Percentiles rank a stretch among this genome's conserved stretches.
phyloP scores from a whole-genome alignment of 2,113 vertebrate species.

The Pycnonotus jocosus region DNA sequence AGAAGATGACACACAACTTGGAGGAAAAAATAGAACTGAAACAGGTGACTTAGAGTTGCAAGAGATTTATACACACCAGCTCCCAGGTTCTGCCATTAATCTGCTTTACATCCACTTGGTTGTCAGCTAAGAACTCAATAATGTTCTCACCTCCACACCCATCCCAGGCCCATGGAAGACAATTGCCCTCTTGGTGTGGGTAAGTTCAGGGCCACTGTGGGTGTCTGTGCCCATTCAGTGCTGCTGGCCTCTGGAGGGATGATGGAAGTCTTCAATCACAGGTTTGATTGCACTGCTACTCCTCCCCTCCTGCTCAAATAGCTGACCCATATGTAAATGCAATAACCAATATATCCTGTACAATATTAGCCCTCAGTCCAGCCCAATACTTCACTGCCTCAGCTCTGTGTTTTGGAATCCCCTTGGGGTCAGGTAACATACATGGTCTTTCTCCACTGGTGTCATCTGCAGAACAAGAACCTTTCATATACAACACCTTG shows the following conservation, averaged over 20 bases:
- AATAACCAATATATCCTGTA: neutral
- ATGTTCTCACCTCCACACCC: neutral
- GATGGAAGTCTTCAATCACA: neutral
- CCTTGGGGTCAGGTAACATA: neutral
- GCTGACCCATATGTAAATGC: neutral
- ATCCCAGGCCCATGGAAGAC: rapidly evolving
- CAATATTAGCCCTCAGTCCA: neutral
- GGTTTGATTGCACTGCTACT: neutral
- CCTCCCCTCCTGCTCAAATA: neutral
- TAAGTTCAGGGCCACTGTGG: neutral
- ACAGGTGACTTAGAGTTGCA: neutral
- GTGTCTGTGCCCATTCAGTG: neutral
- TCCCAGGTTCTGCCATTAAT: neutral
- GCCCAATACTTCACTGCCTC: neutral
- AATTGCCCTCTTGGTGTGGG: neutral
- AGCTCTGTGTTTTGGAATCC: neutral
- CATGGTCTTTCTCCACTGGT: rapidly evolving
- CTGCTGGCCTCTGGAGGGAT: neutral
- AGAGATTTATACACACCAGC: neutral
- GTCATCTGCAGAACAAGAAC: neutral
- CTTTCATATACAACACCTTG: neutral
- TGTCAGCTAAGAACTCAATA: neutral
- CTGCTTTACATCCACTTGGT: neutral
- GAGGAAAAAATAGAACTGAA: neutral
- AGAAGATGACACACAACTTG: neutral